Base-by-base conservation (phyloP, 2,797 vertebrate genomes). In the Sparus aurata region DNA sequence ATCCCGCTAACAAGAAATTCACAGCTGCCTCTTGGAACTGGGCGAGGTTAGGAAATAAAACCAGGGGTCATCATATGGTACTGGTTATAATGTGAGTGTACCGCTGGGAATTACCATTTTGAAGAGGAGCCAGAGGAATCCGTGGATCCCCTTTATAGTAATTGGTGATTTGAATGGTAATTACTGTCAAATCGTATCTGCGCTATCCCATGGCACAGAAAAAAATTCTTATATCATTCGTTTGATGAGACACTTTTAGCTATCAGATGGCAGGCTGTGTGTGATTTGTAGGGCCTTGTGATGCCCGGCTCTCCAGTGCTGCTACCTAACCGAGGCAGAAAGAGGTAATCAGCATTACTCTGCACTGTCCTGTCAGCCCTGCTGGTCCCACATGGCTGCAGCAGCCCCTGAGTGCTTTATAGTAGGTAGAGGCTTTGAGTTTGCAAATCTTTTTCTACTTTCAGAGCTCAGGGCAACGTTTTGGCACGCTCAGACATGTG, bases 101-200 rank as follows among this genome's bases (percentile, higher is more conserved):
- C 85, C 75, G 12, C 55, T 73, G 84, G 86, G 87, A 93, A 91
- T 90, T 81, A 87, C 69, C 68, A 63, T 89, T 88, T 85, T 90
- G 73, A 90, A 87, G 85, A 85, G 46, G 64, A 85, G 88, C 81
- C 87, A 87, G 82, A 91, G 87, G 86, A 87, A 85, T 89, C 89
- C 64, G 87, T 85, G 81, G 74, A 89, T 85, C 77, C 59, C 72
- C 62, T 89, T 91, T 90, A 70, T 83, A 84, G 85, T 92, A 93
- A 92, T 92, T 90, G 90, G 88, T 90, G 85, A 91, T 92, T 85
- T 87, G 88, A 92, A 91, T 89, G 82, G 80, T 90, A 89, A 93
- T 93, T 89, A 84, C 77, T 89, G 87, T 89, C 87, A 87, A 81
- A 89, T 88, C 79, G 83, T 87, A 80, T 88, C 89, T 79, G 73